A percentile compares a stretch with the other conserved stretches of the same genome.
Evolutionary conservation across 2,888 invertebrate genomes (phyloP).

Genomic region (Parnassius apollo): DNA sequence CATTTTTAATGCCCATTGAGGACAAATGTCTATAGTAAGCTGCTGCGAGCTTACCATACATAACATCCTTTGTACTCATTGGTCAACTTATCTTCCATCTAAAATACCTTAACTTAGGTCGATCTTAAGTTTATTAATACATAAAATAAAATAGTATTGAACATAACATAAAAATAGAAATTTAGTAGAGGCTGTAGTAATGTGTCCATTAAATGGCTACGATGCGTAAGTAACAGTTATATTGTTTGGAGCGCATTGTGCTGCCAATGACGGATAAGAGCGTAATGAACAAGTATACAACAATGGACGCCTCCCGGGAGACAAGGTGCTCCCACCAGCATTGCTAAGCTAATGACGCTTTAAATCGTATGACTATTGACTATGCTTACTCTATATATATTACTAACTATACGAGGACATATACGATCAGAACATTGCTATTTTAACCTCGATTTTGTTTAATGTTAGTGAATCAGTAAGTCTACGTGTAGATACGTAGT

Average conservation of each 20-base stretch:
- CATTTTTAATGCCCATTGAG: too few relatives aligned
- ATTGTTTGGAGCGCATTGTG: slow-evolving; percentile 63
- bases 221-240: slow-evolving; percentile 52
- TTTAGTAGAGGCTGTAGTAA: slow-evolving; percentile 35
- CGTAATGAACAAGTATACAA: slow-evolving; percentile 61
- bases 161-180: slow-evolving; percentile 29
- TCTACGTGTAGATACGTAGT: too few relatives aligned
- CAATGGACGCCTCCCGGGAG: slow-evolving; percentile 53
- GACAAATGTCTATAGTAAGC: too few relatives aligned
- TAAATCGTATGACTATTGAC: slow-evolving; percentile 25
- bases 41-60: too few relatives aligned
- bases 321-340: slow-evolving; percentile 41
- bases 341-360: slow-evolving; percentile 36
- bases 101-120: too few relatives aligned
- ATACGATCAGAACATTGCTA: too few relatives aligned
- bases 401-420: background rate
- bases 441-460: too few relatives aligned
- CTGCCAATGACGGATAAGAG: slow-evolving; percentile 76
- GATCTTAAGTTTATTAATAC: background rate
- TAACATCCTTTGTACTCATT: too few relatives aligned
- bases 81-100: too few relatives aligned
- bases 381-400: background rate
- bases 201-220: slow-evolving; percentile 41
- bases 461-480: too few relatives aligned
- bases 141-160: background rate